Percentiles rank a stretch among this genome's conserved stretches.
These are phyloP conservation scores for Torymus auratus DNA, from an alignment of 2,888 invertebrate species.

Conservation along the genomic window DNA sequence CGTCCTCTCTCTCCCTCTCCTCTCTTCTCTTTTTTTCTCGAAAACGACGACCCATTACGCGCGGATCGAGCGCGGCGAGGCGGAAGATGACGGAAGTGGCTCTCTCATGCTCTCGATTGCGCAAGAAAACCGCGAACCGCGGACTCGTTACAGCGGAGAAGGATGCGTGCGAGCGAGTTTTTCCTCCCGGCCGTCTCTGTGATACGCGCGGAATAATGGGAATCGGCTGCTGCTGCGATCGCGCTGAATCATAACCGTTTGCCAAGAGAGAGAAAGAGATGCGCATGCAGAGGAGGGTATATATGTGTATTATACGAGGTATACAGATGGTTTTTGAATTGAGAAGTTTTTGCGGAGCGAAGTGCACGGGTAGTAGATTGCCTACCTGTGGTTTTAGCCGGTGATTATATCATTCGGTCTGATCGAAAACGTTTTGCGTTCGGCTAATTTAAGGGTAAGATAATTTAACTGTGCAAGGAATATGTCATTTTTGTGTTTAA, in stretches of 20 bases:
- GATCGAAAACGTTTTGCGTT: too few species aligned
- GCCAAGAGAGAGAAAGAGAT: background rate
- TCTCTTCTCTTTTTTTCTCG: background rate
- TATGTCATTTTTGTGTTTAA: too few species aligned
- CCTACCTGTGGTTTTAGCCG: too few species aligned
- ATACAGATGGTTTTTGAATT: too few species aligned
- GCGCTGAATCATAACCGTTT: constrained; percentile 26
- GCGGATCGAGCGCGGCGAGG: constrained; percentile 19
- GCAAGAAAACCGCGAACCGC: constrained; percentile 66
- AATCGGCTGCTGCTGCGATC: constrained; percentile 13
- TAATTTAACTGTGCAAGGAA: too few species aligned
- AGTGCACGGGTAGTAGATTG: too few species aligned
- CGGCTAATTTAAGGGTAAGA: too few species aligned
- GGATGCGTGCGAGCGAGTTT: background rate
- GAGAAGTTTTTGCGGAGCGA: too few species aligned
- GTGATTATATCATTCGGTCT: too few species aligned
- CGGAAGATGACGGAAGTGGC: constrained; percentile 61
- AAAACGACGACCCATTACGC: constrained; percentile 17
- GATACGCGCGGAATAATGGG: background rate
- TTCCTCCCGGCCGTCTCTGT: background rate
- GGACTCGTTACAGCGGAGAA: constrained; percentile 65
- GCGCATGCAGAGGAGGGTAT: too few species aligned
- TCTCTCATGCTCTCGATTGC: constrained; percentile 62
- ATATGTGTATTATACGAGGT: too few species aligned
- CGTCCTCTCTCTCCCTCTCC: background rate